Evolutionary conservation across 2,113 vertebrate species (phyloP).

Genomic region (Girardinichthys multiradiatus): DNA sequence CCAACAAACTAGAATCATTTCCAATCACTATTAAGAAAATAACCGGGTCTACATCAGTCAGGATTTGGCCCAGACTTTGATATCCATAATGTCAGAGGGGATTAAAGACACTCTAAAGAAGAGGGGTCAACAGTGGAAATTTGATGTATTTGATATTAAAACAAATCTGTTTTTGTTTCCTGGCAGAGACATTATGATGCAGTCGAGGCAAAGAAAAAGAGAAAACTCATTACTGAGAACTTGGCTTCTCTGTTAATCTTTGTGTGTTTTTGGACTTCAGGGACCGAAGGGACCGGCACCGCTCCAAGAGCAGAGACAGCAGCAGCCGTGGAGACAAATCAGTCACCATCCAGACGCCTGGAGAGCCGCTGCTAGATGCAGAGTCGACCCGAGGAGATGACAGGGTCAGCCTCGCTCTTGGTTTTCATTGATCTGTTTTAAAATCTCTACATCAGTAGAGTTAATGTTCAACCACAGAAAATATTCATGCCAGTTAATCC

Average conservation of each 20-base stretch:
- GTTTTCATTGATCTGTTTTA: not conserved
- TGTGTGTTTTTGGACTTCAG: constrained; percentile 58
- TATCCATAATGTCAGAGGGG: too few species aligned
- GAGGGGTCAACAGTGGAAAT: too few species aligned
- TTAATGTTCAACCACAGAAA: not conserved
- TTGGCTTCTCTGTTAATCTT: not conserved
- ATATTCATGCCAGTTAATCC: not conserved
- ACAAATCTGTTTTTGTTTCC: not conserved
- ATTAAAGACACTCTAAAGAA: too few species aligned
- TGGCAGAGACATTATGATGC: not conserved
- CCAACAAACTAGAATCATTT: too few species aligned
- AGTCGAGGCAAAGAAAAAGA: not conserved
- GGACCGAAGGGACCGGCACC: constrained; percentile 89
- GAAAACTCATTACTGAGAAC: too few species aligned
- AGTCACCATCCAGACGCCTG: constrained; percentile 94
- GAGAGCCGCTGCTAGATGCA: constrained; percentile 92
- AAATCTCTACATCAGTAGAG: too few species aligned
- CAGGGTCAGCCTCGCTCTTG: constrained; percentile 75
- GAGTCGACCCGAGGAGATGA: constrained; percentile 94
- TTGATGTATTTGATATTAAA: too few species aligned
- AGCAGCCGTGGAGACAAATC: constrained; percentile 93
- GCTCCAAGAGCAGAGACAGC: constrained; percentile 89
- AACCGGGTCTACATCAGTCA: too few species aligned
- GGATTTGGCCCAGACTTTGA: too few species aligned
- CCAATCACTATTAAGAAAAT: too few species aligned